phyloP scores from a whole-genome alignment of 2,797 vertebrate species.

The Rhynchotus rufescens region DNA sequence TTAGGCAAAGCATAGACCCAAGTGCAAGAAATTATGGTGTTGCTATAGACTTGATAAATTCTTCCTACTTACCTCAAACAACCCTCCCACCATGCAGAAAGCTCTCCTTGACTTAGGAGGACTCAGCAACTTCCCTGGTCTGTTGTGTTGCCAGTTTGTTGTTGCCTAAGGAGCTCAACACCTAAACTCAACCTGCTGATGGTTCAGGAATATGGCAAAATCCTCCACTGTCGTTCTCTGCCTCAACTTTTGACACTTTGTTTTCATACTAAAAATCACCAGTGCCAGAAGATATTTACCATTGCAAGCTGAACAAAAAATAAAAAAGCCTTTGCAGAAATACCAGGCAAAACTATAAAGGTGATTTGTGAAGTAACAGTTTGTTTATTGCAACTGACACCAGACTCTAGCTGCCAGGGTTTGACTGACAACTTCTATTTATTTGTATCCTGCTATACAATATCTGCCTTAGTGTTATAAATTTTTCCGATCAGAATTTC shows the following conservation, averaged over 20 bases:
- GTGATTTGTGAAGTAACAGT: constrained; percentile 73
- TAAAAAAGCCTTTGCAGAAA: neutral
- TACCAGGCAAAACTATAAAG: constrained; percentile 61
- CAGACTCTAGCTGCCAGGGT: constrained; percentile 66
- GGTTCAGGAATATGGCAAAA: neutral
- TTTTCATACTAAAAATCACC: neutral
- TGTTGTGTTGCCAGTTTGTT: neutral
- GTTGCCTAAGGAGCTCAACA: neutral
- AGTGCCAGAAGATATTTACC: constrained; percentile 4
- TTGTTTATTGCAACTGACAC: constrained; percentile 74
- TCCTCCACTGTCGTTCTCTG: neutral
- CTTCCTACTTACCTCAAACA: neutral
- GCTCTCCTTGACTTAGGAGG: neutral
- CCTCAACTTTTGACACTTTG: neutral
- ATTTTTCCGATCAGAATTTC: constrained; percentile 81
- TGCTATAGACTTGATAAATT: neutral
- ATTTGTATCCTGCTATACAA: constrained; percentile 78
- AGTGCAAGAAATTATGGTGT: neutral
- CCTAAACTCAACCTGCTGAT: neutral
- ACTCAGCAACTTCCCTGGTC: neutral
- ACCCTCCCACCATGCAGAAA: neutral
- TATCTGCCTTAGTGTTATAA: constrained; percentile 77
- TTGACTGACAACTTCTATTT: constrained; percentile 81
- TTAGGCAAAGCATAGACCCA: neutral
- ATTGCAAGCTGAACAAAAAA: neutral